Percentiles rank a stretch among this genome's conserved stretches.
Conservation (phyloP, 2,797 vertebrate species). For the Microhierax caerulescens region DNA sequence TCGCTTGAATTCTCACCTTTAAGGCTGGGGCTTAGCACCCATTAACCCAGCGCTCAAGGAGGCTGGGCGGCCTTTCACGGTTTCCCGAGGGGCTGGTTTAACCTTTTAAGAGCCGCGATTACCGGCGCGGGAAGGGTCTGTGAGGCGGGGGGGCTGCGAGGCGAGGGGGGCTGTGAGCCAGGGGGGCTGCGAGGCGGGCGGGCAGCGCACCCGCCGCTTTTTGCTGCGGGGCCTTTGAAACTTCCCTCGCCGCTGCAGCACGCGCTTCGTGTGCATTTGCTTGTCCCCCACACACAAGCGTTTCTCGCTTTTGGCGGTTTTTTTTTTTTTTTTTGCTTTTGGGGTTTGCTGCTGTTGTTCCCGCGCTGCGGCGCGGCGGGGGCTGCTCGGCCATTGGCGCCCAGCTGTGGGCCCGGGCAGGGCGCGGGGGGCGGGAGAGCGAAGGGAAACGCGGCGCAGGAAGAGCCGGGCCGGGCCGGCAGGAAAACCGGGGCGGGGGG, state of each 20-base stretch:
- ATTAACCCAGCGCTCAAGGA: fast-evolving
- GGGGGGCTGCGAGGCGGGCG: too few species aligned
- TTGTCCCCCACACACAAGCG: neutral
- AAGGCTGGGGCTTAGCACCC: neutral
- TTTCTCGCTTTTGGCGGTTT: neutral
- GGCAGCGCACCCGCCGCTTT: neutral
- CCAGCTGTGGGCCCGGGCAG: neutral
- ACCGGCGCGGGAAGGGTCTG: too few species aligned
- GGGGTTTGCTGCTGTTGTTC: neutral
- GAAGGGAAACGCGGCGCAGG: neutral
- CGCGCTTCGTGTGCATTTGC: fast-evolving
- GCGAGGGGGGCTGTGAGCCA: too few species aligned
- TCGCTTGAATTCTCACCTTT: neutral
- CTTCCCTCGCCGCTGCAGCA: neutral
- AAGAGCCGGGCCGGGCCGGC: neutral
- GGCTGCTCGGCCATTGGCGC: neutral
- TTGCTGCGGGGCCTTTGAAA: neutral
- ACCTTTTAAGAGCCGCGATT: neutral
- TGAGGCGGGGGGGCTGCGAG: neutral
- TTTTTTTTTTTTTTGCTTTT: too few species aligned
- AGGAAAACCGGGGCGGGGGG: neutral
- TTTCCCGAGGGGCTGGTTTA: neutral
- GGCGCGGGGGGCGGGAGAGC: neutral
- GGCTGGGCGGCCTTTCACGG: neutral
- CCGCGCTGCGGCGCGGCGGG: neutral